Evolutionary conservation across 2,113 vertebrate species (phyloP).

Genomic region (Vidua chalybeata): DNA sequence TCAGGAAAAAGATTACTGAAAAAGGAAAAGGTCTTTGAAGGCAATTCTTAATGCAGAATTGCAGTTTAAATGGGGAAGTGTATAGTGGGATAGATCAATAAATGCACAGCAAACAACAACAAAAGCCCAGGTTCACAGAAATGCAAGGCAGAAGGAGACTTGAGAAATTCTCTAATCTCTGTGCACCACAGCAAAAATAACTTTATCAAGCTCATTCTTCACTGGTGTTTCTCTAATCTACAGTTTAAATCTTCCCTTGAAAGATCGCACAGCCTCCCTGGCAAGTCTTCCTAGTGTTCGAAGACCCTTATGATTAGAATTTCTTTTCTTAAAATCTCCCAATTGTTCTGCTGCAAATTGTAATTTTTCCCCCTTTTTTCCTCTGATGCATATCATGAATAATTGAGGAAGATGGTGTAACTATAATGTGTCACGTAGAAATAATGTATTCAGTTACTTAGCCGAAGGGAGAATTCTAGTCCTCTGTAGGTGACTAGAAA

Average conservation of each 20-base stretch:
- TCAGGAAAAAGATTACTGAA: not conserved
- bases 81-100: not conserved
- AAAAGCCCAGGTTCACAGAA: not conserved
- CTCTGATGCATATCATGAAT: not conserved
- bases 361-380: not conserved
- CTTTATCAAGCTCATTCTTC: not conserved
- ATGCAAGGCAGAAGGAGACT: not conserved
- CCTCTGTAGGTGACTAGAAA: not conserved
- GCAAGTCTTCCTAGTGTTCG: not conserved
- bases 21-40: not conserved
- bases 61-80: not conserved
- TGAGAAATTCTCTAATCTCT: not conserved
- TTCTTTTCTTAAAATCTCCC: not conserved
- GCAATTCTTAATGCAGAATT: not conserved
- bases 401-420: not conserved
- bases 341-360: not conserved
- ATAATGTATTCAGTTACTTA: not conserved
- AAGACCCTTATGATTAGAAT: not conserved
- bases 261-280: not conserved
- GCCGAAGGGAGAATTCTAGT: not conserved
- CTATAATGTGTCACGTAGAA: not conserved
- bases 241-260: not conserved
- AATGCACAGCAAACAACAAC: not conserved
- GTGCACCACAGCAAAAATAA: not conserved
- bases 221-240: not conserved